A percentile compares a stretch with the other conserved stretches of the same genome.
Evolutionary conservation across 1,140 invertebrate species (phyloP).

Genomic region (Branchinecta lynchi): DNA sequence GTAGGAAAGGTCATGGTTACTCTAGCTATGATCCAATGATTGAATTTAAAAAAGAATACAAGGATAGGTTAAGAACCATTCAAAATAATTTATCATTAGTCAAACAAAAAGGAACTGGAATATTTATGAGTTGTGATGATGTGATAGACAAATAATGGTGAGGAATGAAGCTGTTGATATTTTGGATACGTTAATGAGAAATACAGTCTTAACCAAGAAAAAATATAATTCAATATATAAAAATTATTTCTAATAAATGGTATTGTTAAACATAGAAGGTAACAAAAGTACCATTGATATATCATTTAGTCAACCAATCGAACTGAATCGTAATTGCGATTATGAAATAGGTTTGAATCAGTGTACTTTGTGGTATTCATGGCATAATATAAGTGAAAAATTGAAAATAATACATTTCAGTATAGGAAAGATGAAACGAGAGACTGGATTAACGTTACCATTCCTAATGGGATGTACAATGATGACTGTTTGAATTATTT

Average conservation of each 20-base stretch:
- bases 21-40: background rate
- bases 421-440: background rate
- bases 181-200: background rate
- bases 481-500: too few species aligned
- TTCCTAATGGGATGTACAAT: too few species aligned
- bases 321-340: too few species aligned
- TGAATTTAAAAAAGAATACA: background rate
- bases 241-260: too few species aligned
- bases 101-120: too few species aligned
- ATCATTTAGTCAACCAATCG: too few species aligned
- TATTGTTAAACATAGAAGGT: too few species aligned
- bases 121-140: too few species aligned
- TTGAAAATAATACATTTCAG: constrained; percentile 7
- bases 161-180: background rate
- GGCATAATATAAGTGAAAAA: background rate
- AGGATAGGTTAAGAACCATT: background rate
- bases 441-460: background rate
- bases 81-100: background rate
- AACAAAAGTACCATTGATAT: too few species aligned
- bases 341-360: too few species aligned
- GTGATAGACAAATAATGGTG: background rate
- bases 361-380: too few species aligned
- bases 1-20: background rate
- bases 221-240: too few species aligned
- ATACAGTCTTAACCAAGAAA: background rate